Evolutionary conservation across 2,797 vertebrate species (phyloP).

Genomic region (Avahi laniger): DNA sequence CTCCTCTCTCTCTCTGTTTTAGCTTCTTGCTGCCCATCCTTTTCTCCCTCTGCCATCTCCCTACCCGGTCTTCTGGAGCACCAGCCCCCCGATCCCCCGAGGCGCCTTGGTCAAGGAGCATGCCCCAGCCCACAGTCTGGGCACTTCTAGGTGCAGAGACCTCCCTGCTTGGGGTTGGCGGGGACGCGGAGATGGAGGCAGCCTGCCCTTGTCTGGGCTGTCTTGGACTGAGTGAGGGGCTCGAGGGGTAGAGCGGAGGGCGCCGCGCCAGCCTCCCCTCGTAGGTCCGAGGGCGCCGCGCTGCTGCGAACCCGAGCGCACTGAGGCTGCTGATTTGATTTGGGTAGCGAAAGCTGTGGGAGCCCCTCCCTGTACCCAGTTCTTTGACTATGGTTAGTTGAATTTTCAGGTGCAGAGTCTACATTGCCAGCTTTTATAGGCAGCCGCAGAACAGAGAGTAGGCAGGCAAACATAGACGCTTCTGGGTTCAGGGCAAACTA

Average conservation of each 20-base stretch:
- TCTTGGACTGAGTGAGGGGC: neutral
- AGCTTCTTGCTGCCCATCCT: neutral
- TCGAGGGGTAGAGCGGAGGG: neutral
- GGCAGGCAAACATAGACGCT: neutral
- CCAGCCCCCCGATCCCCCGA: neutral
- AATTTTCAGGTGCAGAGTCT: slow-evolving; percentile 1
- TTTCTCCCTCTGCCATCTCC: neutral
- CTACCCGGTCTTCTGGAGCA: neutral
- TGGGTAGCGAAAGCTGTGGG: neutral
- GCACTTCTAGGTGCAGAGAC: neutral
- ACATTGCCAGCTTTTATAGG: neutral
- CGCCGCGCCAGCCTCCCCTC: neutral
- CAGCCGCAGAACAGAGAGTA: neutral
- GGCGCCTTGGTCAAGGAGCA: neutral
- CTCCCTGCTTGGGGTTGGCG: neutral
- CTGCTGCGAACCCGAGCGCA: neutral
- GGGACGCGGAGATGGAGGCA: neutral
- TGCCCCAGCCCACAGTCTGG: neutral
- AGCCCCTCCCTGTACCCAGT: neutral
- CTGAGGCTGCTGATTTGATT: neutral
- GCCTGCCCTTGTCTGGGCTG: neutral
- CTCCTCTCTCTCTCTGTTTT: neutral
- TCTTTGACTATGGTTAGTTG: neutral
- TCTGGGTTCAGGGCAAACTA: neutral
- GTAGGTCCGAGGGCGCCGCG: neutral